phyloP scores from a whole-genome alignment of 2,113 vertebrate species.

The Lamprologus sp. region DNA sequence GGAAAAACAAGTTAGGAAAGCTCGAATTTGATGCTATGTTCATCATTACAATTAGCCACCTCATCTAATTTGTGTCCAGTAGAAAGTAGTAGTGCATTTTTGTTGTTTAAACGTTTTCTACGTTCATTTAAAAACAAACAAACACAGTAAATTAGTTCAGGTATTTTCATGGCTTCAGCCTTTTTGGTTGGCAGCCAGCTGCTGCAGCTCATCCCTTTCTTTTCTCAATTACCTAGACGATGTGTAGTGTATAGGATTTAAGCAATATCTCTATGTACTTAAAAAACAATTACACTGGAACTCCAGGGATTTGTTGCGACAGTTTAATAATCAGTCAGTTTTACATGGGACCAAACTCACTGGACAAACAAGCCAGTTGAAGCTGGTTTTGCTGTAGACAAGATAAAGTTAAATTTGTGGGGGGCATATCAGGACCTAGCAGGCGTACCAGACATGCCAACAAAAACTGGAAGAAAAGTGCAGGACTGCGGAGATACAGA shows the following conservation, averaged over 20 bases:
- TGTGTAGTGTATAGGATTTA: neutral
- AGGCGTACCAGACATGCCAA: slow-evolving; percentile 10
- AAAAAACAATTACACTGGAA: neutral
- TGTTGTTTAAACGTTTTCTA: neutral
- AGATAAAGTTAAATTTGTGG: neutral
- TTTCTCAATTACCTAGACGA: neutral
- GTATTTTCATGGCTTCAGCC: neutral
- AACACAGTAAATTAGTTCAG: neutral
- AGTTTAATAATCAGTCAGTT: neutral
- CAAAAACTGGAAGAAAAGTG: neutral
- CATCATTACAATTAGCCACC: neutral
- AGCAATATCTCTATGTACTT: neutral
- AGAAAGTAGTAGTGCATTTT: neutral
- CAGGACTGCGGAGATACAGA: neutral
- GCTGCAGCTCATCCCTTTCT: neutral
- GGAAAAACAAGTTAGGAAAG: neutral
- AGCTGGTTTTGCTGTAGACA: neutral
- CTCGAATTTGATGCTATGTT: neutral
- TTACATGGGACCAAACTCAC: neutral
- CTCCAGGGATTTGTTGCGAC: neutral
- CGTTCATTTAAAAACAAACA: neutral
- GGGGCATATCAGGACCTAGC: slow-evolving; percentile 16
- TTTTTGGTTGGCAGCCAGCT: neutral
- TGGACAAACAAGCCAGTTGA: neutral
- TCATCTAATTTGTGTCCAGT: neutral